Evolutionary conservation across 2,888 invertebrate species (phyloP), one percentile per base, ranked within the genome.

Genomic region (Stenolophus ochropezus): DNA sequence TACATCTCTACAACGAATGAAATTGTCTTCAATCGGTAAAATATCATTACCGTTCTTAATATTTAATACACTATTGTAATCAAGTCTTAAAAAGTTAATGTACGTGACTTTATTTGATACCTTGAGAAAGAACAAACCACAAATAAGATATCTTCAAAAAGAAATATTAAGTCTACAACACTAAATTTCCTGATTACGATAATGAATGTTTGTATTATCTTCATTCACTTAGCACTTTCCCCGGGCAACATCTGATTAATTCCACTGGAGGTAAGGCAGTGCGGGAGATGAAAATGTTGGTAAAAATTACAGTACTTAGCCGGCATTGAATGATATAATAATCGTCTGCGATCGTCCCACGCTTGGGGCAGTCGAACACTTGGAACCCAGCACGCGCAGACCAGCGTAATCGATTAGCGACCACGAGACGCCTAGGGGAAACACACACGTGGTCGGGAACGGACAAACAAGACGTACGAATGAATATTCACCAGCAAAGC

Each of bases 311-410:
- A 49, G 73, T 73, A 73, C 23, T 73, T 73, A 73, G 18, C 14
- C 42, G 42, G 49, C 73, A 73, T 73, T 73, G 47, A 73, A 73
- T 73, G 73, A 73, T 73, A 73, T 73, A 73, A 73, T 73, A 73
- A 73, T 73, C 47, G n/a, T 73, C 27, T 18, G 47, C 14, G 49
- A 49, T 21, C 73, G 73, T 73, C 73, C 73, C 73, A 73, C 73
- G 73, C 73, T 73, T 73, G n/a, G 49, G 49, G 73, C 73, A 69
- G 27, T 65, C 27, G 25, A 65, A 25, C 61, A 65, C 27, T 14
- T 8, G 61, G 18, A 21, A 69, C 4, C 14, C 20, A 8, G 65
- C 16, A 33, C 16, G 18, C 65, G 14, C 33, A 14, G 33, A 33
- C 65, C 33, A 42, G 11, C 1, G 6, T 42, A 42, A 42, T 42